Percentiles rank a stretch among this genome's conserved stretches.
phyloP scores from a whole-genome alignment of 2,113 vertebrate species.

The Chrysochloris asiatica region DNA sequence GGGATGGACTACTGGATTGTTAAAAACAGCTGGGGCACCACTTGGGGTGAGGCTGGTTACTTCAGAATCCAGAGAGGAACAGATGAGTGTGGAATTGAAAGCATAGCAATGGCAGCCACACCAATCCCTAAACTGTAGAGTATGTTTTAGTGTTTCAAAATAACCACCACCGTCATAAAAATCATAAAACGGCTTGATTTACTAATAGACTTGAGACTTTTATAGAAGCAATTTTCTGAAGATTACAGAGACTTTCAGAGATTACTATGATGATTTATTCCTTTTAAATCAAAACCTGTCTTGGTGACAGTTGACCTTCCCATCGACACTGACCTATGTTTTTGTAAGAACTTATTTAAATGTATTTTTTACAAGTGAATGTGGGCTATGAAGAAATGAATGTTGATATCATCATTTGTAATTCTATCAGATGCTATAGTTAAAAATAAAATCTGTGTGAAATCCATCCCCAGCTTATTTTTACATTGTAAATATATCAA shows the following conservation, averaged over 20 bases:
- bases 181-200: not conserved
- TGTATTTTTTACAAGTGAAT: not conserved
- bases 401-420: slow-evolving; percentile 50
- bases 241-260: not conserved
- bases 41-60: slow-evolving; percentile 94
- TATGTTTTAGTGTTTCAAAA: not conserved
- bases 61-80: slow-evolving; percentile 95
- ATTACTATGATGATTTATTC: not conserved
- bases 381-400: not conserved
- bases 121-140: slow-evolving; percentile 90
- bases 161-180: rapidly evolving
- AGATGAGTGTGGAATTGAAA: slow-evolving; percentile 95
- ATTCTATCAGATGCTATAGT: not conserved
- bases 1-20: slow-evolving; percentile 94
- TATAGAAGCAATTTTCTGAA: not conserved
- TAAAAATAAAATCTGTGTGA: not conserved
- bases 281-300: slow-evolving; percentile 45
- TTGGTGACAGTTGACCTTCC: not conserved
- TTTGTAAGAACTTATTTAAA: slow-evolving; percentile 9
- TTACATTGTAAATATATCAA: slow-evolving; percentile 31
- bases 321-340: not conserved
- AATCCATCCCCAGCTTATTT: not conserved
- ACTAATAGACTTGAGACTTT: not conserved
- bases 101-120: slow-evolving; percentile 90
- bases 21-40: slow-evolving; percentile 96